Conservation (phyloP, 2,113 vertebrate species). For the Pitta sordida region DNA sequence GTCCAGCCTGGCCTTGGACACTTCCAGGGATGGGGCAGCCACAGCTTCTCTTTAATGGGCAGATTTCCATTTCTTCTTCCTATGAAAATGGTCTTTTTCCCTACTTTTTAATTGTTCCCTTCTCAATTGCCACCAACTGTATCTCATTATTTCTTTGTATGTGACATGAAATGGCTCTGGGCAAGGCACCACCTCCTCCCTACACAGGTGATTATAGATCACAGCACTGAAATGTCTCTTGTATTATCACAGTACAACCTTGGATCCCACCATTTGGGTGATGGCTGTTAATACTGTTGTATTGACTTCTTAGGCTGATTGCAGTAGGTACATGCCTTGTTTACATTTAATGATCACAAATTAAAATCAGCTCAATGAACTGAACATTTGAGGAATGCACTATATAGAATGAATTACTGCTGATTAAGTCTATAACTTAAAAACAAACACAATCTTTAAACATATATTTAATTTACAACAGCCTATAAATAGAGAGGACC, state of each 20-base stretch:
- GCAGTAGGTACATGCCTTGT: neutral
- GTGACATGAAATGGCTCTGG: neutral
- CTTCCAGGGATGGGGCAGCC: accelerated
- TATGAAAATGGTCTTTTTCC: accelerated
- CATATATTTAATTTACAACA: neutral
- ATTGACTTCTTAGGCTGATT: neutral
- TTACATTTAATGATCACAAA: constrained; percentile 13
- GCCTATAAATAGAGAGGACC: neutral
- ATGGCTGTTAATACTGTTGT: neutral
- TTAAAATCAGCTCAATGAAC: neutral
- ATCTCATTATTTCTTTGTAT: neutral
- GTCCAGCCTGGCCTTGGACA: neutral
- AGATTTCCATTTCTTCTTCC: neutral
- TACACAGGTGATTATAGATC: accelerated
- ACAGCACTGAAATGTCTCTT: neutral
- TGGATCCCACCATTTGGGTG: neutral
- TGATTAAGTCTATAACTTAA: neutral
- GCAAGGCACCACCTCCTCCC: neutral
- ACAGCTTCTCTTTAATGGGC: neutral
- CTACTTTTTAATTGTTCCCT: neutral
- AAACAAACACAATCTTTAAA: neutral
- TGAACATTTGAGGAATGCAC: neutral
- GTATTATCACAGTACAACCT: neutral
- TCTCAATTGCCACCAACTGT: neutral
- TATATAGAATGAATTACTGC: neutral